phyloP scores from a whole-genome alignment of 2,888 invertebrate genomes.

The Coelopa pilipes region DNA sequence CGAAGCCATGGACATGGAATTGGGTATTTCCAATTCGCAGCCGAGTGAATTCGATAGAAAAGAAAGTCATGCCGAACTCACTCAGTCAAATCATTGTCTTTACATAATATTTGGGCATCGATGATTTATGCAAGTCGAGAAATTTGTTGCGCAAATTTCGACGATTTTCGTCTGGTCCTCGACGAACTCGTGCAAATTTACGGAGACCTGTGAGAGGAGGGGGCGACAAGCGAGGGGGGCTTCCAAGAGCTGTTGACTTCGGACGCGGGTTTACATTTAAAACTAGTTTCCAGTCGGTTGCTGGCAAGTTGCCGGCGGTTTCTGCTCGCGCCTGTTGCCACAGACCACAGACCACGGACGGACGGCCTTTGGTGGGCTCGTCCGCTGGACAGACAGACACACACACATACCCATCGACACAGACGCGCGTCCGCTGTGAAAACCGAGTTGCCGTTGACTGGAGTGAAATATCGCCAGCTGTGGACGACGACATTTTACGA shows the following conservation, averaged over 20 bases:
- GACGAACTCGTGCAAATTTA: neutral
- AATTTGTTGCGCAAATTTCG: neutral
- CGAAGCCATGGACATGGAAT: too few species aligned
- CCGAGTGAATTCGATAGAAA: too few species aligned
- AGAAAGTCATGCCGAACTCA: too few species aligned
- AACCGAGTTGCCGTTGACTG: neutral
- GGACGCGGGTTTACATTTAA: neutral
- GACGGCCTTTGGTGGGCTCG: constrained; percentile 28
- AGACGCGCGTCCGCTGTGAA: neutral
- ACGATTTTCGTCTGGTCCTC: neutral
- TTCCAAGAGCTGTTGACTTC: too few species aligned
- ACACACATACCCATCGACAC: neutral
- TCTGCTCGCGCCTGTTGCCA: constrained; percentile 8
- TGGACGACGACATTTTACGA: neutral
- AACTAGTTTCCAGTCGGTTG: neutral
- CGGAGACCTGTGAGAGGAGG: neutral
- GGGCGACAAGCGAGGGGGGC: too few species aligned
- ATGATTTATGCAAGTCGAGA: too few species aligned
- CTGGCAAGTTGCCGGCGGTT: constrained; percentile 10
- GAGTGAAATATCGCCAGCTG: neutral
- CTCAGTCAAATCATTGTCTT: too few species aligned
- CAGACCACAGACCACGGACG: neutral
- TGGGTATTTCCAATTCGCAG: too few species aligned
- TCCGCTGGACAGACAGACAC: constrained; percentile 12
- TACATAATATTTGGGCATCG: too few species aligned